Percentiles rank a stretch among this genome's conserved stretches.
These are phyloP conservation scores for Endomychus coccineus DNA, from an alignment of 2,888 invertebrate species.

Conservation along the genomic window DNA sequence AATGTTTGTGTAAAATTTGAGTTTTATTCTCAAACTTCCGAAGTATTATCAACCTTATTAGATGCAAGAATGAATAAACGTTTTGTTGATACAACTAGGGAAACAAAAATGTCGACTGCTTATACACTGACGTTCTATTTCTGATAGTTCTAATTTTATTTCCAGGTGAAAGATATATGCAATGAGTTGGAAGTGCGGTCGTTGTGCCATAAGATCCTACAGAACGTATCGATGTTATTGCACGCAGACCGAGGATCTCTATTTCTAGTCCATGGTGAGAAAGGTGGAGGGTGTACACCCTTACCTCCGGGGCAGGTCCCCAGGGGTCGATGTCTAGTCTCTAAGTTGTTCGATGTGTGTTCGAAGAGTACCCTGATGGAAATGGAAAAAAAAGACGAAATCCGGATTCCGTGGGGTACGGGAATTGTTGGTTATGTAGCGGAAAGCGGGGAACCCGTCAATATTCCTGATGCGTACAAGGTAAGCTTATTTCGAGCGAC, in stretches of 20 bases:
- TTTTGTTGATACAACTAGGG: too few relatives aligned
- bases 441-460: slow-evolving; percentile 84
- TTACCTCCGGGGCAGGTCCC: slow-evolving; percentile 36
- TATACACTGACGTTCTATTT: too few relatives aligned
- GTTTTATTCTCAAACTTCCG: too few relatives aligned
- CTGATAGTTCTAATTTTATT: too few relatives aligned
- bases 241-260: slow-evolving; percentile 89
- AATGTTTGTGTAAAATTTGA: too few relatives aligned
- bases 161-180: slow-evolving; percentile 87
- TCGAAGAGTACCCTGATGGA: slow-evolving; percentile 86
- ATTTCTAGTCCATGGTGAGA: slow-evolving; percentile 77
- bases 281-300: slow-evolving; percentile 39
- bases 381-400: slow-evolving; percentile 88
- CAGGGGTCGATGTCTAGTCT: slow-evolving; percentile 68
- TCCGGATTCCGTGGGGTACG: slow-evolving; percentile 88
- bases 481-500: slow-evolving; percentile 48
- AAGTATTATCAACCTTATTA: too few relatives aligned
- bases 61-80: too few relatives aligned
- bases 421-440: slow-evolving; percentile 95
- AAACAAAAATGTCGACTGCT: too few relatives aligned
- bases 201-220: slow-evolving; percentile 90
- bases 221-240: slow-evolving; percentile 86
- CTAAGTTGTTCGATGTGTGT: slow-evolving; percentile 92
- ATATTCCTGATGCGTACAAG: slow-evolving; percentile 94
- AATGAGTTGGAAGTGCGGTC: slow-evolving; percentile 91